A percentile compares a stretch with the other conserved stretches of the same genome.
Evolutionary conservation across 1,140 invertebrate species (phyloP).

Genomic region (Drosophila orosa): DNA sequence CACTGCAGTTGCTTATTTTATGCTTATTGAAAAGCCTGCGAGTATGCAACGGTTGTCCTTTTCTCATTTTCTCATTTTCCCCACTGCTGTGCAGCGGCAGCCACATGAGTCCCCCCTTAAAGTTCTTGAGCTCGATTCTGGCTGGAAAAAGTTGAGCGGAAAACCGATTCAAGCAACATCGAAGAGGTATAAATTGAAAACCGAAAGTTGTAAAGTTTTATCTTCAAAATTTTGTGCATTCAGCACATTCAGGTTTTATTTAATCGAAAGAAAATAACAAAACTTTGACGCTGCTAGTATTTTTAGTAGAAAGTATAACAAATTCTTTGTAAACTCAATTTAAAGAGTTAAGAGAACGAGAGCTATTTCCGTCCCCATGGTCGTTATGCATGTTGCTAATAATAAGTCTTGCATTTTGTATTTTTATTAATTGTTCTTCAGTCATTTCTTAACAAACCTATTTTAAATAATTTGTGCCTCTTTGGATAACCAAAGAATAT

Average conservation of each 20-base stretch:
- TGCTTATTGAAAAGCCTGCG: conserved; percentile 62
- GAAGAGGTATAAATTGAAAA: conserved; percentile 64
- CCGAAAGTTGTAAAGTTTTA: conserved; percentile 77
- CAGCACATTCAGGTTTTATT: conserved; percentile 1
- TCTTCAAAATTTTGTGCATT: conserved; percentile 21
- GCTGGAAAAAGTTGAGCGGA: conserved; percentile 13
- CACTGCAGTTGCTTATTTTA: conserved; percentile 53
- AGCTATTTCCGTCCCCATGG: not conserved
- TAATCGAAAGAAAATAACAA: conserved; percentile 1
- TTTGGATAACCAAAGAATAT: not conserved
- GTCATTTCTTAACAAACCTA: not conserved
- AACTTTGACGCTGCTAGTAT: not conserved
- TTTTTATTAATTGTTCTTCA: not conserved
- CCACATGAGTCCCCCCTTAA: conserved; percentile 49
- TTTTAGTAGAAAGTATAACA: not conserved
- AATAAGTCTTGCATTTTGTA: not conserved
- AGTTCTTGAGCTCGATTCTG: conserved; percentile 28
- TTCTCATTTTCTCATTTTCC: conserved; percentile 19
- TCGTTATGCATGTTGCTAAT: not conserved
- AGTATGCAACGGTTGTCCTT: conserved; percentile 58
- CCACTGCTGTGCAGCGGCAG: not conserved
- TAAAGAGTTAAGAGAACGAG: not conserved
- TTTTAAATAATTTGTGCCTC: not conserved
- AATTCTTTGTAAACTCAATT: not conserved
- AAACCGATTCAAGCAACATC: conserved; percentile 18